Percentiles rank a stretch among this genome's conserved stretches.
Evolutionary conservation across 2,797 vertebrate genomes (phyloP).

Genomic region (Sebastes kiyomatsui): DNA sequence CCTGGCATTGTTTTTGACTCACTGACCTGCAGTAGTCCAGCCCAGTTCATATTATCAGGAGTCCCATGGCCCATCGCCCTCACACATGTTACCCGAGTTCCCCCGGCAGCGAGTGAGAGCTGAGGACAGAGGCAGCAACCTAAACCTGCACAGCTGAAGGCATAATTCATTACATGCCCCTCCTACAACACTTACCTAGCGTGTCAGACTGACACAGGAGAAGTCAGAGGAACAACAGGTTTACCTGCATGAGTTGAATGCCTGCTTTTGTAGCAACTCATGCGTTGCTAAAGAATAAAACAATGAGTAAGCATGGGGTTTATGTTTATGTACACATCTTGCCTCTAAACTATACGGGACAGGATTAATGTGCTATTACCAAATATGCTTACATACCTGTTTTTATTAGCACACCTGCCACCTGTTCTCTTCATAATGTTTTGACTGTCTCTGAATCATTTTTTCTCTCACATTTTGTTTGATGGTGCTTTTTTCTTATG

Average conservation of each 20-base stretch:
- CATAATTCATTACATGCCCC: slow-evolving; percentile 60
- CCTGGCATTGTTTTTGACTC: slow-evolving; percentile 13
- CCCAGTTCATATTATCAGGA: slow-evolving; percentile 78
- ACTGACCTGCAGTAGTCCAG: slow-evolving; percentile 82
- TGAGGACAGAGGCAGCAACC: slow-evolving; percentile 28
- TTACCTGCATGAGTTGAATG: slow-evolving; percentile 29
- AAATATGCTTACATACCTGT: neutral
- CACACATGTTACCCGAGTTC: slow-evolving; percentile 58
- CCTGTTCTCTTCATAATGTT: neutral
- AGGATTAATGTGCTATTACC: neutral
- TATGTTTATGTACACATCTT: neutral
- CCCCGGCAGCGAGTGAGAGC: slow-evolving; percentile 46
- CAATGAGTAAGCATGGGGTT: neutral
- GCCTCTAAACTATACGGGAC: neutral
- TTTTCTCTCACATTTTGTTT: neutral
- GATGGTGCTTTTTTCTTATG: neutral
- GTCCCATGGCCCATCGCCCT: slow-evolving; percentile 70
- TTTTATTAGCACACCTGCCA: slow-evolving; percentile 15
- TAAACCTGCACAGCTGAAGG: slow-evolving; percentile 60
- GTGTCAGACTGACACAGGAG: slow-evolving; percentile 26
- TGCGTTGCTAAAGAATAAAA: neutral
- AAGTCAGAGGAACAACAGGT: slow-evolving; percentile 50
- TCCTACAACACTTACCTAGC: slow-evolving; percentile 56
- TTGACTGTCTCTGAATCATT: neutral
- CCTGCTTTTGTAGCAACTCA: neutral